Conservation (phyloP, 2,888 invertebrate species). For the Chloroclystis v-ata region DNA sequence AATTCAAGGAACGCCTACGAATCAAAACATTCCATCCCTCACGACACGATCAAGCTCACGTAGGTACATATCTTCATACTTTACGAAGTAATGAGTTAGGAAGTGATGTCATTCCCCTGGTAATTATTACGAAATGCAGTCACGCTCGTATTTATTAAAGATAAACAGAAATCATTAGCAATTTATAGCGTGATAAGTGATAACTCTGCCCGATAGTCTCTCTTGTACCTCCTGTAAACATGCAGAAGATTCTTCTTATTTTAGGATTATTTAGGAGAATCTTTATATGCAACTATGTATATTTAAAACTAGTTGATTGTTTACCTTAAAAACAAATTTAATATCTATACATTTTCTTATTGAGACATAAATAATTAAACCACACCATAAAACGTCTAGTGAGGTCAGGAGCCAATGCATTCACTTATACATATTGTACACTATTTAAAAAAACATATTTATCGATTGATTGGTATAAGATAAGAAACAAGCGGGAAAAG, state of each 20-base stretch:
- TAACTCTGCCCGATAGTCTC: conserved; percentile 33
- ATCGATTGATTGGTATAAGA: too few relatives aligned
- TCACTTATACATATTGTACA: too few relatives aligned
- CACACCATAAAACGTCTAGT: too few relatives aligned
- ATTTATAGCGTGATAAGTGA: conserved; percentile 38
- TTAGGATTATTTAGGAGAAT: neutral
- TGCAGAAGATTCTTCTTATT: neutral
- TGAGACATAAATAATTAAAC: neutral
- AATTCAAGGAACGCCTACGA: too few relatives aligned
- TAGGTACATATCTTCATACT: too few relatives aligned
- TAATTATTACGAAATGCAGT: conserved; percentile 34
- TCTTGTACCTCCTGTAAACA: conserved; percentile 12
- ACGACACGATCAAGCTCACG: too few relatives aligned
- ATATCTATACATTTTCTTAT: neutral
- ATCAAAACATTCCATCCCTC: too few relatives aligned
- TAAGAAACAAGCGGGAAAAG: too few relatives aligned
- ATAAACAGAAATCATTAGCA: conserved; percentile 31
- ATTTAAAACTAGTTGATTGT: too few relatives aligned
- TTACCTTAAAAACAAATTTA: neutral
- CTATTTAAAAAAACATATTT: too few relatives aligned
- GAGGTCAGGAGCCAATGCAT: too few relatives aligned
- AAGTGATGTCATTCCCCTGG: conserved; percentile 20
- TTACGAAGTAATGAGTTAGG: neutral
- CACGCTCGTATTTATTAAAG: conserved; percentile 35
- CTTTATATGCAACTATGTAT: too few relatives aligned